Percentiles rank a stretch among this genome's conserved stretches.
These are phyloP conservation scores for Plusia festucae DNA, from an alignment of 2,888 invertebrate species.

Conservation along the genomic window DNA sequence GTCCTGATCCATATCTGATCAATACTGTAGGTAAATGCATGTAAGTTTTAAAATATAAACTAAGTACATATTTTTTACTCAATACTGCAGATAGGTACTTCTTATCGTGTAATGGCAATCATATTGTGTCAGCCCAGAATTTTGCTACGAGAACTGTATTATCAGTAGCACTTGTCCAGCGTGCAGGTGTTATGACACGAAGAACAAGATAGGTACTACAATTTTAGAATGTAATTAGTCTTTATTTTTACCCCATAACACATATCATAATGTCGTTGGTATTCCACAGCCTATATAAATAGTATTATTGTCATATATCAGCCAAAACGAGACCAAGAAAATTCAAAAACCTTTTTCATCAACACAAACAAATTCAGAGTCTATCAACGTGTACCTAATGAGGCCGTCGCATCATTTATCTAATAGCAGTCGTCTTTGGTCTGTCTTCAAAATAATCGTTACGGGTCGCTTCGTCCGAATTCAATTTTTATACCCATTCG, in stretches of 20 bases:
- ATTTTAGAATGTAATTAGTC: too few relatives aligned
- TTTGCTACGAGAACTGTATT: too few relatives aligned
- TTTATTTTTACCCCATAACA: too few relatives aligned
- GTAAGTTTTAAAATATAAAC: background rate
- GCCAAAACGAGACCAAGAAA: background rate
- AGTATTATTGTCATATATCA: background rate
- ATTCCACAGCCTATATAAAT: too few relatives aligned
- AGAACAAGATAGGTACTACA: too few relatives aligned
- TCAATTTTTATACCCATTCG: slow-evolving; percentile 59
- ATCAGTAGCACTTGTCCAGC: too few relatives aligned
- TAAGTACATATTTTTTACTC: too few relatives aligned
- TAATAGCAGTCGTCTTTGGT: slow-evolving; percentile 57
- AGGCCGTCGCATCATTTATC: slow-evolving; percentile 48
- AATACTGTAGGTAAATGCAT: background rate
- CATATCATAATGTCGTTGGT: too few relatives aligned
- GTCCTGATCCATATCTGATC: background rate
- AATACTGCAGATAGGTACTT: too few relatives aligned
- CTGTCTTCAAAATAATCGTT: slow-evolving; percentile 62
- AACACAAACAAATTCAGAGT: slow-evolving; percentile 39
- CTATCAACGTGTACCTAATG: slow-evolving; percentile 43
- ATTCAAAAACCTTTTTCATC: slow-evolving; percentile 31
- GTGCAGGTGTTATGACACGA: too few relatives aligned
- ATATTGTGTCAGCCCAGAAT: too few relatives aligned
- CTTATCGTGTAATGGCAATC: too few relatives aligned
- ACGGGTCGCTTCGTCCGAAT: slow-evolving; percentile 56